These are phyloP conservation scores for Ctenopoma kingsleyae DNA, from an alignment of 2,797 vertebrate genomes.

Conservation along the genomic window DNA sequence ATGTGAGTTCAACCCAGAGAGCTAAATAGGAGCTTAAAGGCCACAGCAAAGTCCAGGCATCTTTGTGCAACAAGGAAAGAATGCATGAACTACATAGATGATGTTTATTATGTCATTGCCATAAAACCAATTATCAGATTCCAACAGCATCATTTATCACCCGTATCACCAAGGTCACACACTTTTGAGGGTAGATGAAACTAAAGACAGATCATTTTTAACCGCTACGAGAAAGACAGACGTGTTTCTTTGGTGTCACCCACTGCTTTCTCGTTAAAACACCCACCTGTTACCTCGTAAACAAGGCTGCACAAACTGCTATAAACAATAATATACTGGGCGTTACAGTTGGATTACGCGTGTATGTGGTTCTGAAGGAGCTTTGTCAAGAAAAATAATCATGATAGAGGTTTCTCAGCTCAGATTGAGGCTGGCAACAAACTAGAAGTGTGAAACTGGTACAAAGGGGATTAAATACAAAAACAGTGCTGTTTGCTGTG, in stretches of 20 bases:
- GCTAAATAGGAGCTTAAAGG: slow-evolving; percentile 11
- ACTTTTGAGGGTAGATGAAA: slow-evolving; percentile 4
- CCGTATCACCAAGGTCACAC: not conserved
- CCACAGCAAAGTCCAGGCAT: slow-evolving; percentile 5
- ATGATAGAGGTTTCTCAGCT: not conserved
- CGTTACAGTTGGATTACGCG: not conserved
- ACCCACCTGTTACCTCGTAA: not conserved
- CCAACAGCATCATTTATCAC: slow-evolving; percentile 14
- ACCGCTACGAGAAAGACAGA: not conserved
- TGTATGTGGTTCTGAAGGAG: not conserved
- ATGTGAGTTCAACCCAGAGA: slow-evolving; percentile 41
- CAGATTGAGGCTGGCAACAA: not conserved
- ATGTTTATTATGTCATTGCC: not conserved
- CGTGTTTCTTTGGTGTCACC: not conserved
- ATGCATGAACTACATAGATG: not conserved
- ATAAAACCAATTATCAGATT: slow-evolving; percentile 4
- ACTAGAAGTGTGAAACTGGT: not conserved
- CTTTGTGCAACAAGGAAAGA: slow-evolving; percentile 1
- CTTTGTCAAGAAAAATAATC: no score
- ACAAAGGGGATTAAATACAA: no score
- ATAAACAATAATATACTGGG: no score
- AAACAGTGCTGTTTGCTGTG: no score
- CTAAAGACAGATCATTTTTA: not conserved
- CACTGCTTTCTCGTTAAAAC: not conserved
- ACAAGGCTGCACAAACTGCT: not conserved